Percentiles rank a stretch among this genome's conserved stretches.
Conservation (phyloP, 1,140 invertebrate genomes). For the Zaprionus ornatus region DNA sequence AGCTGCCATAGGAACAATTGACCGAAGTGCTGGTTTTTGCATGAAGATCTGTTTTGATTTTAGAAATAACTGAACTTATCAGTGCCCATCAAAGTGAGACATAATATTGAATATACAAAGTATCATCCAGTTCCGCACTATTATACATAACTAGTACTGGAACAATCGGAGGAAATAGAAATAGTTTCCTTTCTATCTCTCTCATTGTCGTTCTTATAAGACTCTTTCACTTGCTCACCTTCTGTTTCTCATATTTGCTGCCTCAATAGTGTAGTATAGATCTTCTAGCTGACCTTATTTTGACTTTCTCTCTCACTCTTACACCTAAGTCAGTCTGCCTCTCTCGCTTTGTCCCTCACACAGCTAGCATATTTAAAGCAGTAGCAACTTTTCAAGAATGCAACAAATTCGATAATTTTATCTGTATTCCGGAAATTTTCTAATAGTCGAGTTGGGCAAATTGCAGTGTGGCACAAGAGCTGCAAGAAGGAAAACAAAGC, state of each 20-base stretch:
- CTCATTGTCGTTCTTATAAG: background rate
- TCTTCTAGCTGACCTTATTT: background rate
- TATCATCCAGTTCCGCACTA: no score
- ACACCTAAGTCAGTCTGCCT: background rate
- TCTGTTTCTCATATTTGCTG: background rate
- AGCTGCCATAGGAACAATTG: no score
- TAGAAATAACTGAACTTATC: no score
- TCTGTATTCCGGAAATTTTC: constrained; percentile 11
- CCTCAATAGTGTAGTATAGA: background rate
- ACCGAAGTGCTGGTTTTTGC: no score
- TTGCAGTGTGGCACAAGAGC: constrained; percentile 14
- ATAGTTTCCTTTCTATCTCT: background rate
- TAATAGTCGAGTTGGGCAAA: constrained; percentile 39
- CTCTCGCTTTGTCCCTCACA: background rate
- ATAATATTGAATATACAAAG: no score
- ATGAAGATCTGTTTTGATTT: no score
- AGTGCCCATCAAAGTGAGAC: no score
- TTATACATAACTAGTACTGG: no score
- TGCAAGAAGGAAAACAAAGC: constrained; percentile 29
- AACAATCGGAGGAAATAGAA: no score
- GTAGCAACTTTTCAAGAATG: background rate
- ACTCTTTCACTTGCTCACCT: background rate
- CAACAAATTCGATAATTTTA: constrained; percentile 36
- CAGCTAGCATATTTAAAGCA: background rate
- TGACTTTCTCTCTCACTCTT: background rate